These are phyloP conservation scores for Melipona bicolor DNA, from an alignment of 2,888 invertebrate species.

Conservation along the genomic window DNA sequence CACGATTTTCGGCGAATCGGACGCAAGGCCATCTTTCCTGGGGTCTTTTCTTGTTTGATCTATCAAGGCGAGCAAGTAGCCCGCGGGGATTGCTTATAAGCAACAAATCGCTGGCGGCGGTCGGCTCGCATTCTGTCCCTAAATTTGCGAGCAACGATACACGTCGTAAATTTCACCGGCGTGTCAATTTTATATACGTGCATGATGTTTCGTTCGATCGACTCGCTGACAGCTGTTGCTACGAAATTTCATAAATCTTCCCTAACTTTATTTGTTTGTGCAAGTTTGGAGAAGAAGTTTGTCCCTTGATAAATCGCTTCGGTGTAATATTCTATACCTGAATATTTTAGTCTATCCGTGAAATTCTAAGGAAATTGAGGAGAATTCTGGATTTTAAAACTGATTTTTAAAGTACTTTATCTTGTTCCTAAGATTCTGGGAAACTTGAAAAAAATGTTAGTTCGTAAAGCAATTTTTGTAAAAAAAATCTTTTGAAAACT, in stretches of 20 bases:
- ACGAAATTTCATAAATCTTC: not conserved
- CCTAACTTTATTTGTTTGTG: not conserved
- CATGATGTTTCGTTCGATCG: not conserved
- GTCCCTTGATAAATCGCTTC: not conserved
- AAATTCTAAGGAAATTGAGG: too few relatives aligned
- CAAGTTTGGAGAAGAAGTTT: not conserved
- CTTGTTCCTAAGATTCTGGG: too few relatives aligned
- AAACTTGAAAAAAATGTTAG: too few relatives aligned
- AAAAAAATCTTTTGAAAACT: too few relatives aligned
- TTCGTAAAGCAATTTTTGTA: too few relatives aligned
- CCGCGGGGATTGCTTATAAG: not conserved
- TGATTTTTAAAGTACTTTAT: too few relatives aligned
- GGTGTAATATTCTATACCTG: too few relatives aligned
- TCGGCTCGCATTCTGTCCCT: slow-evolving; percentile 10
- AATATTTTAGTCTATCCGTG: too few relatives aligned
- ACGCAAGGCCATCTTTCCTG: not conserved
- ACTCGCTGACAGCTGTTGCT: not conserved
- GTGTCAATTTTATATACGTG: not conserved
- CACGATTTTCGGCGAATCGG: not conserved
- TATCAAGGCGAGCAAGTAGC: not conserved
- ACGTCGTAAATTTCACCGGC: not conserved
- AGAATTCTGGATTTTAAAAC: too few relatives aligned
- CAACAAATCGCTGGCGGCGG: slow-evolving; percentile 32
- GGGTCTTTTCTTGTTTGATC: not conserved
- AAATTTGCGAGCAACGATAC: slow-evolving; percentile 34